Base-by-base conservation (phyloP, 1,140 invertebrate genomes). In the Gryllus bimaculatus region DNA sequence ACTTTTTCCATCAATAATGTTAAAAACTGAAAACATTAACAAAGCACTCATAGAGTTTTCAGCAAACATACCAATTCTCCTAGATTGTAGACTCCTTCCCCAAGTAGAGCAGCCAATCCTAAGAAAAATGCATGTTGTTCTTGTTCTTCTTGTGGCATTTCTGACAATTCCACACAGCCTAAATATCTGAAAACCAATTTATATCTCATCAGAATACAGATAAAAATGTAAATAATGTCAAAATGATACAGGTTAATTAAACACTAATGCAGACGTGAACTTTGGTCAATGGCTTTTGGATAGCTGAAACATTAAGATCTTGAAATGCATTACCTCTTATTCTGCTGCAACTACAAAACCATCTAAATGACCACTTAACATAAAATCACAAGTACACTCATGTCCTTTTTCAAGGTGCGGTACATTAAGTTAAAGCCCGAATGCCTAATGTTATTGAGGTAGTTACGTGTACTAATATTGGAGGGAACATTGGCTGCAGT, bases 11-110 rank as follows among this genome's bases (percentile, higher is more conserved):
- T 20, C 26, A 39, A 39, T 39, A 39, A 73, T 73, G 20, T 73
- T 73, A 73, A 18, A 73, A 12, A 73, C 66, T n/a, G 66, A 12
- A 73, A 12, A 73, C n/a, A 12, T 73, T 73, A 73, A 73, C 15
- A 18, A 18, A 73, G 13, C 15, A 76, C 13, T 76, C 21, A 2
- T 7, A 20, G 75, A 54, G 76, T 48, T 39, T 39, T 39, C 1
- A 39, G 5, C 26, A 1, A 49, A 86, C 87, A 86, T 83, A 94
- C 91, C 83, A 99, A 86, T 88, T 99, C 98, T 0, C 97, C 98
- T 83, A 99, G 93, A 86, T 99, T 99, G 85, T 99, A 99, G 20
- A 99, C 95, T 73, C 94, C 95, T 83, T 99, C 95, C 12, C 97
- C 98, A 0, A 99, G 85, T 13, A 99, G 89, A 0, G 97, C 98